phyloP scores from a whole-genome alignment of 2,113 vertebrate genomes.

The Macaca nemestrina region DNA sequence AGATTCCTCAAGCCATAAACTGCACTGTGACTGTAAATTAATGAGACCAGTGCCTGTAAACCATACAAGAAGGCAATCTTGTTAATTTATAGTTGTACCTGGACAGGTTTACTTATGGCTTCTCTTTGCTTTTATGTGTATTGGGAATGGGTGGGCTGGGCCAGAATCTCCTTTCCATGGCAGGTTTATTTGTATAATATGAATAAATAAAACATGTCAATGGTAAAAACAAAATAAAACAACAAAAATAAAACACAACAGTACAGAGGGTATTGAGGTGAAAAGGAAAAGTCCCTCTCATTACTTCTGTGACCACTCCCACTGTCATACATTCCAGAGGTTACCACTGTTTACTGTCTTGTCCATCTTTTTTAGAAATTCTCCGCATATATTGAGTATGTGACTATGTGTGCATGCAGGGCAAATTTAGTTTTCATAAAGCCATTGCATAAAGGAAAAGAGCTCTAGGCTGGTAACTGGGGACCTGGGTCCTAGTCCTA shows the following conservation, averaged over 20 bases:
- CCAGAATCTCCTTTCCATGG: conserved; percentile 50
- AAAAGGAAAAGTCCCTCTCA: not conserved
- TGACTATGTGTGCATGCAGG: not conserved
- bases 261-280: not conserved
- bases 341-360: not conserved
- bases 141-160: conserved; percentile 27
- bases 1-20: conserved; percentile 67
- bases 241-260: conserved; percentile 21
- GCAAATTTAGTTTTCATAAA: conserved; percentile 30
- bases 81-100: conserved; percentile 63
- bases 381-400: not conserved
- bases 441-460: not conserved
- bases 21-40: conserved; percentile 62
- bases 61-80: conserved; percentile 43
- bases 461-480: not conserved
- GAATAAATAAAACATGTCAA: conserved; percentile 48
- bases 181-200: conserved; percentile 63
- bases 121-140: conserved; percentile 59
- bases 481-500: not conserved
- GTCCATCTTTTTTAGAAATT: not conserved
- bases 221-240: not conserved
- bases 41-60: conserved; percentile 57
- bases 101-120: conserved; percentile 27
- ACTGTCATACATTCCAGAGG: not conserved
- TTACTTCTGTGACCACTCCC: not conserved